Evolutionary conservation across 1,140 invertebrate genomes (phyloP).

Genomic region (Bathynomus jamesi): DNA sequence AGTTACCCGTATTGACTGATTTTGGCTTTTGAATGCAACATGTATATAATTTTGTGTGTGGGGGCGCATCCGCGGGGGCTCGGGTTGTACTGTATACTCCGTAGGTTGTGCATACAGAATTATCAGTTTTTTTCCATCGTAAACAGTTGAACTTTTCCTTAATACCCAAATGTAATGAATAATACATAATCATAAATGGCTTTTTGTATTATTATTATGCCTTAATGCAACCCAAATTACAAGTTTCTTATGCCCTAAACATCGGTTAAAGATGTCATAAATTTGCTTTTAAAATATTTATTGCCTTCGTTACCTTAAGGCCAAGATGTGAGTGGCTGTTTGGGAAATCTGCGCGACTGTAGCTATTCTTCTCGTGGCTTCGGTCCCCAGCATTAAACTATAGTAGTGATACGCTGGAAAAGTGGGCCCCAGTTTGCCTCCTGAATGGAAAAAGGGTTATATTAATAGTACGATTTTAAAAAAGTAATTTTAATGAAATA

Average conservation of each 20-base stretch:
- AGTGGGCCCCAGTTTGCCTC: constrained; percentile 29
- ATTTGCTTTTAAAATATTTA: not conserved
- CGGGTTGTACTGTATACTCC: no score
- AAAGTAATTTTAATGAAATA: no score
- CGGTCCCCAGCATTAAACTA: constrained; percentile 24
- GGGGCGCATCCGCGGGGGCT: no score
- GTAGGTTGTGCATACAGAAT: no score
- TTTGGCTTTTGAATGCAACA: no score
- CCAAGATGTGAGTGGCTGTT: constrained; percentile 20
- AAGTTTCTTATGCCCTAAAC: not conserved
- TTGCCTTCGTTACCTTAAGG: no score
- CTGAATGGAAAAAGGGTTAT: constrained; percentile 14
- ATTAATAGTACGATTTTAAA: no score
- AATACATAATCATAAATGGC: not conserved
- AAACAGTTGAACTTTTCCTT: not conserved
- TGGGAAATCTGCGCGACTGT: constrained; percentile 27
- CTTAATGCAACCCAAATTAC: no score
- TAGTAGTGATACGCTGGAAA: constrained; percentile 33
- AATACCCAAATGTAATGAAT: not conserved
- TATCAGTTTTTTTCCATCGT: no score
- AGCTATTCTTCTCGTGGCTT: constrained; percentile 25
- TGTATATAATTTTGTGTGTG: no score
- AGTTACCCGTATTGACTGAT: no score
- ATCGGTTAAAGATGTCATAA: not conserved
- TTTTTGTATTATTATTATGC: not conserved